Evolutionary conservation across 2,797 vertebrate species (phyloP).

Genomic region (Varecia variegata): DNA sequence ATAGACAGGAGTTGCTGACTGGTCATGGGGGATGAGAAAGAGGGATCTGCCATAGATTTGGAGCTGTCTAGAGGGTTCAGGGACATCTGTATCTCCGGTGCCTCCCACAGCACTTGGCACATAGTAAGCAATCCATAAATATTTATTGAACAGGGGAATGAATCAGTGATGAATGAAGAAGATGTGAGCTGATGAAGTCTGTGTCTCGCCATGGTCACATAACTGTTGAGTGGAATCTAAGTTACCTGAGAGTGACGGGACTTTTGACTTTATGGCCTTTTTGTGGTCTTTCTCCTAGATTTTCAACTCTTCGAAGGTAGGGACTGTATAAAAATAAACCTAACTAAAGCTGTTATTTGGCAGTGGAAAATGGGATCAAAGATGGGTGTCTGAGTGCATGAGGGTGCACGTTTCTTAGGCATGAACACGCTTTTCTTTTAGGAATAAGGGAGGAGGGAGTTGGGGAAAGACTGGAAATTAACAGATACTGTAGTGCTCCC

Average conservation of each 20-base stretch:
- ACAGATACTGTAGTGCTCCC: neutral
- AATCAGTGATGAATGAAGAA: neutral
- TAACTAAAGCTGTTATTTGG: neutral
- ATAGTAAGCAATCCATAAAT: neutral
- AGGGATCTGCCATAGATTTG: neutral
- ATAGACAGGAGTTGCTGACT: neutral
- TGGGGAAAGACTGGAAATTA: neutral
- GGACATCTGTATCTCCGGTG: neutral
- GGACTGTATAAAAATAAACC: neutral
- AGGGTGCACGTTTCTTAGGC: neutral
- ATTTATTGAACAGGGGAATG: neutral
- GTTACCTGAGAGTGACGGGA: neutral
- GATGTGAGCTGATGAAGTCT: neutral
- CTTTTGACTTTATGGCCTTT: neutral
- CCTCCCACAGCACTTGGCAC: neutral
- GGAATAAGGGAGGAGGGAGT: neutral
- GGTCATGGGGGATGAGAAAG: neutral
- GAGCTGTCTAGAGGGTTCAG: neutral
- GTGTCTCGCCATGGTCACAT: neutral
- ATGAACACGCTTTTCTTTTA: neutral
- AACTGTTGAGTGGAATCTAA: neutral
- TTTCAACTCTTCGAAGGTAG: slow-evolving; percentile 3
- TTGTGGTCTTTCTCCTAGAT: neutral
- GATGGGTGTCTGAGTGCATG: neutral
- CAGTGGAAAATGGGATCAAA: neutral